phyloP scores from a whole-genome alignment of 2,797 vertebrate genomes.

The Lindbergichthys nudifrons region DNA sequence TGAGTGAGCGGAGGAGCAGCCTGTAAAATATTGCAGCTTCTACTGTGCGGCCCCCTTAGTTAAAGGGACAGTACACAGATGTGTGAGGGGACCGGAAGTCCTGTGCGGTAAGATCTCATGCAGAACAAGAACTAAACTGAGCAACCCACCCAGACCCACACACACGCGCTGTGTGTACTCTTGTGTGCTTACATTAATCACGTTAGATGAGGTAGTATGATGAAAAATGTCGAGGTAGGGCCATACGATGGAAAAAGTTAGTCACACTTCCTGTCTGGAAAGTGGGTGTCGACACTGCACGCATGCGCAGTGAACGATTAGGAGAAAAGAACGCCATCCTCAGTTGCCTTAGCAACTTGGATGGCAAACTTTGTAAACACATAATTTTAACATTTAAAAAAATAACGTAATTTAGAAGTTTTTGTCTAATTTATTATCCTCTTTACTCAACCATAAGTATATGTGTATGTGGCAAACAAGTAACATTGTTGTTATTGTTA shows the following conservation, averaged over 20 bases:
- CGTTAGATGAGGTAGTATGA: neutral
- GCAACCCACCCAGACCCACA: neutral
- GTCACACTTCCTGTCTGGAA: conserved; percentile 71
- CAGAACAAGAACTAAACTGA: neutral
- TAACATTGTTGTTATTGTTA: too few species aligned
- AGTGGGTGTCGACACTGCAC: conserved; percentile 41
- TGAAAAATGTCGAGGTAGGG: neutral
- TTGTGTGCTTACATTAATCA: accelerated
- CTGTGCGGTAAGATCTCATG: neutral
- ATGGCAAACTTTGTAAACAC: neutral
- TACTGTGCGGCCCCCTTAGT: conserved; percentile 67
- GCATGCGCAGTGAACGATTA: conserved; percentile 55
- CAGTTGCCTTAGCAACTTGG: conserved; percentile 59
- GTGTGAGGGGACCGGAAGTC: conserved; percentile 8
- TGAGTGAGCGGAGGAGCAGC: conserved; percentile 74
- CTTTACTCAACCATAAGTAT: too few species aligned
- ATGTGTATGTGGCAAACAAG: too few species aligned
- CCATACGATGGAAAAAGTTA: conserved; percentile 66
- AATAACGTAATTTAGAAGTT: neutral
- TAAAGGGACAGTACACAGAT: conserved; percentile 81
- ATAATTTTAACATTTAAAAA: neutral
- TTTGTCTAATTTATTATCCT: too few species aligned
- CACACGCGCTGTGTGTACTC: neutral
- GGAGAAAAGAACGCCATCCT: conserved; percentile 27
- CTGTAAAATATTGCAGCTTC: conserved; percentile 60